Percentiles rank a stretch among this genome's conserved stretches.
Conservation (phyloP, 2,113 vertebrate species). For the Phrynosoma platyrhinos region DNA sequence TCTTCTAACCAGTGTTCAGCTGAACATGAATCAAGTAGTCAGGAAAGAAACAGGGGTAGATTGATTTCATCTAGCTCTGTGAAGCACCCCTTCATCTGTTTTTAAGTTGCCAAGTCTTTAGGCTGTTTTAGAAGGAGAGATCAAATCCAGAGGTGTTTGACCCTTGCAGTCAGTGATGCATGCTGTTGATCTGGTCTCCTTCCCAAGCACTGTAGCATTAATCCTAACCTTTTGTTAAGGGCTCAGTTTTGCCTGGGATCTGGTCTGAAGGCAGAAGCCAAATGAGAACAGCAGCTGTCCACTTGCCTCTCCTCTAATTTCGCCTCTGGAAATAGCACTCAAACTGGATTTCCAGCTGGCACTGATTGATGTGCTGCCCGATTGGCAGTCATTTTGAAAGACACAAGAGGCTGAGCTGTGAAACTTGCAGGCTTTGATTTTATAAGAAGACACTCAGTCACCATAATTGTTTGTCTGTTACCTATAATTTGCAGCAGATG, state of each 20-base stretch:
- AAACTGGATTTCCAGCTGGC: not conserved
- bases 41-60: not conserved
- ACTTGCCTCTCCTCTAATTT: not conserved
- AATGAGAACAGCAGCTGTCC: not conserved
- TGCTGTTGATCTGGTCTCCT: not conserved
- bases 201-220: not conserved
- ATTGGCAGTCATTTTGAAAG: conserved; percentile 8
- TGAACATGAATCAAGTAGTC: no score
- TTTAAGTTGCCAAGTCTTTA: not conserved
- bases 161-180: not conserved
- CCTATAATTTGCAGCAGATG: conserved; percentile 27
- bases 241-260: accelerated
- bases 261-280: not conserved
- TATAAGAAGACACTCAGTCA: conserved; percentile 7
- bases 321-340: not conserved
- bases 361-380: not conserved
- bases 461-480: not conserved
- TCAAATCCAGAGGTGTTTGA: not conserved
- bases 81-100: not conserved
- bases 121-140: not conserved
- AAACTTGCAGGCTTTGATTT: not conserved
- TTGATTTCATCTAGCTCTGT: not conserved
- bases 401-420: not conserved
- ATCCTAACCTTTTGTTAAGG: not conserved
- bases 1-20: no score